phyloP scores from a whole-genome alignment of 2,113 vertebrate species.

The Toxostoma redivivum region DNA sequence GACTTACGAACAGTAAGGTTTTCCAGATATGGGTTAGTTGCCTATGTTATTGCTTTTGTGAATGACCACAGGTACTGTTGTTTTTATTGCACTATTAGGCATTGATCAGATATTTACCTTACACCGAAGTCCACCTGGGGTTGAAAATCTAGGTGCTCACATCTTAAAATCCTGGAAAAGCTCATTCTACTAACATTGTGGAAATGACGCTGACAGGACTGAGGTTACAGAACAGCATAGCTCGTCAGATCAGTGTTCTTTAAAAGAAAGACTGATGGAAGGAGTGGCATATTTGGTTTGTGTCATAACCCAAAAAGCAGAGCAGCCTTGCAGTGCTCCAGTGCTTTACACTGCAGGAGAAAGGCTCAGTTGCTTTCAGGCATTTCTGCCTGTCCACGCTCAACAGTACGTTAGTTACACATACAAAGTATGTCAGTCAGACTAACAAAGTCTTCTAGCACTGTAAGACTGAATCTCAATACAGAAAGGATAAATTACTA shows the following conservation, averaged over 20 bases:
- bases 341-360: not conserved
- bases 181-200: not conserved
- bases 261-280: not conserved
- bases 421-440: rapidly evolving
- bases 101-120: not conserved
- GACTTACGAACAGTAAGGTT: not conserved
- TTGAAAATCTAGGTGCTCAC: not conserved
- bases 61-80: not conserved
- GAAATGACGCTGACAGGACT: not conserved
- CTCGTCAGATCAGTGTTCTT: not conserved
- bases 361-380: not conserved
- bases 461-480: not conserved
- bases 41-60: not conserved
- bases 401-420: rapidly evolving
- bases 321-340: not conserved
- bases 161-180: not conserved
- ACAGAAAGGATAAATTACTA: not conserved
- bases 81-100: not conserved
- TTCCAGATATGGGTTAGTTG: not conserved
- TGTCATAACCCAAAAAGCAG: not conserved
- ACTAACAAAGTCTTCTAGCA: not conserved
- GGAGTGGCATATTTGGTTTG: not conserved
- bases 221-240: not conserved
- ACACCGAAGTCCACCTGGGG: not conserved
- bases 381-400: not conserved